These are phyloP conservation scores for Aspidiotus rigidus DNA, from an alignment of 2,888 invertebrate species.

Conservation along the genomic window DNA sequence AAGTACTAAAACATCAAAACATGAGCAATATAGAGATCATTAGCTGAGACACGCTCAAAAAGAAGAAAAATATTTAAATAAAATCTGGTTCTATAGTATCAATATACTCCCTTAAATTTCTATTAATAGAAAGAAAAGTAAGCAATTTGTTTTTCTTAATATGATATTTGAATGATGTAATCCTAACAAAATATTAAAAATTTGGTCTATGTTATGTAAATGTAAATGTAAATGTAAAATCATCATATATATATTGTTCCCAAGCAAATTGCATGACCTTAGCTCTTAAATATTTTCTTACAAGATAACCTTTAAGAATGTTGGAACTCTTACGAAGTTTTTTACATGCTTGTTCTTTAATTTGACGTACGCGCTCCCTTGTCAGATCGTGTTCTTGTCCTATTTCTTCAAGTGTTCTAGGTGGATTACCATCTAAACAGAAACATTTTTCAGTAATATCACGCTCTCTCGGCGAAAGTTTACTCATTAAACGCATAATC, in stretches of 20 bases:
- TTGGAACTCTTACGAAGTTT: not conserved
- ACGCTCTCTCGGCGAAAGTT: not conserved
- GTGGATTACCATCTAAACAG: not conserved
- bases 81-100: too few relatives aligned
- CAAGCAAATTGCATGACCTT: not conserved
- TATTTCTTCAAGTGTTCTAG: conserved; percentile 1
- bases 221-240: too few relatives aligned
- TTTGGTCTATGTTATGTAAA: too few relatives aligned
- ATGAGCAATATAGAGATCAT: not conserved
- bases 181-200: too few relatives aligned
- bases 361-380: conserved; percentile 1
- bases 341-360: not conserved
- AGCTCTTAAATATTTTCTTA: not conserved
- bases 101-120: not conserved
- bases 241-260: not conserved
- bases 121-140: not conserved
- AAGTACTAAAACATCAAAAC: not conserved
- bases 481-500: not conserved
- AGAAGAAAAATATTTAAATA: too few relatives aligned
- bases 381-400: conserved; percentile 3
- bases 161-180: not conserved
- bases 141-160: not conserved
- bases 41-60: too few relatives aligned
- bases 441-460: not conserved
- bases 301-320: not conserved